Evolutionary conservation across 92 coral and sea anemone genomes (phyloP).

Genomic region (Ricordea florida): DNA sequence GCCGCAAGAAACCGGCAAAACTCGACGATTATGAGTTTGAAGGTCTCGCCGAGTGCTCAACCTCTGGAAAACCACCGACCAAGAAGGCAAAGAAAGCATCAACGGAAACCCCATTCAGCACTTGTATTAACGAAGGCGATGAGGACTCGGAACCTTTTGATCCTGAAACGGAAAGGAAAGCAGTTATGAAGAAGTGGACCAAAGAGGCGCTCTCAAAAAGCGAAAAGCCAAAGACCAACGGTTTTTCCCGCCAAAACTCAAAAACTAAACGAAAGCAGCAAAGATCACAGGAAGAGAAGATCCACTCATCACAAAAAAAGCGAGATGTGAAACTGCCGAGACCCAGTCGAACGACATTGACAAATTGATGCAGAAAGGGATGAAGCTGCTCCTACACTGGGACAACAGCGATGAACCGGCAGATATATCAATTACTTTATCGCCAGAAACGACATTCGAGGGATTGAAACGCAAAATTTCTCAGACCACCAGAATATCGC

Average conservation of each 20-base stretch:
- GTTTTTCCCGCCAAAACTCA: neutral
- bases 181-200: neutral
- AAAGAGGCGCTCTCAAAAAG: neutral
- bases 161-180: neutral
- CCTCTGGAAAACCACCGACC: too few relatives aligned
- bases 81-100: neutral
- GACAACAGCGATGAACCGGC: constrained; percentile 1
- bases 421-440: constrained; percentile 1
- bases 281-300: neutral
- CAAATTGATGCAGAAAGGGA: constrained; percentile 6
- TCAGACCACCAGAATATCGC: constrained; percentile 22
- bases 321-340: neutral
- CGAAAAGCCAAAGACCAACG: neutral
- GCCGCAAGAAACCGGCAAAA: too few relatives aligned
- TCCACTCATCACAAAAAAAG: neutral
- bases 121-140: too few relatives aligned
- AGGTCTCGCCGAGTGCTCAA: too few relatives aligned
- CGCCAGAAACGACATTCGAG: constrained; percentile 4
- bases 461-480: constrained; percentile 13
- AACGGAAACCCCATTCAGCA: too few relatives aligned
- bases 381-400: too few relatives aligned
- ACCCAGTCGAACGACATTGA: neutral
- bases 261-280: neutral
- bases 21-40: too few relatives aligned
- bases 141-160: neutral